phyloP scores from a whole-genome alignment of 2,113 vertebrate genomes.

The Felis chaus region DNA sequence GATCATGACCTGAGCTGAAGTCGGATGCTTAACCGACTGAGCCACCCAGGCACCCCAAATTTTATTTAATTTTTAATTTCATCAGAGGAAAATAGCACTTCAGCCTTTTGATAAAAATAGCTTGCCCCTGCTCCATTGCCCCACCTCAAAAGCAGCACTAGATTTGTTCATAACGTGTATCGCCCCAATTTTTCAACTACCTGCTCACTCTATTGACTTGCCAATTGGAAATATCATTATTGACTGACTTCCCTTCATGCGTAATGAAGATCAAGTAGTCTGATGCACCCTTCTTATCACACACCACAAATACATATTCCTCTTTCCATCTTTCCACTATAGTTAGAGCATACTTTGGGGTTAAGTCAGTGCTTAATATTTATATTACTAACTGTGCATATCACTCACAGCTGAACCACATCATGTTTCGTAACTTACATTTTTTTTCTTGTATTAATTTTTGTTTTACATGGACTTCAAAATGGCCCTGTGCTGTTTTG shows the following conservation, averaged over 20 bases:
- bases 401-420: not conserved
- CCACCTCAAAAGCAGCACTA: not conserved
- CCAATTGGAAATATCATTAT: not conserved
- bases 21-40: too few species aligned
- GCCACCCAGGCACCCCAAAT: not conserved
- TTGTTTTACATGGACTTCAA: not conserved
- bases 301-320: not conserved
- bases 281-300: not conserved
- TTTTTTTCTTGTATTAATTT: conserved; percentile 2
- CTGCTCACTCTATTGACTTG: not conserved
- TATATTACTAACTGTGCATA: not conserved
- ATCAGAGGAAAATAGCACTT: not conserved
- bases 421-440: not conserved
- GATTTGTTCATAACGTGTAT: not conserved
- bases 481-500: not conserved
- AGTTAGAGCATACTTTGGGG: not conserved
- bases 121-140: not conserved
- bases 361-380: not conserved
- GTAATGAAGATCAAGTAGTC: not conserved
- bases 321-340: not conserved
- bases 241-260: not conserved
- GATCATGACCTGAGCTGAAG: too few species aligned
- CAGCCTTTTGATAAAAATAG: not conserved
- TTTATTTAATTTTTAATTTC: not conserved
- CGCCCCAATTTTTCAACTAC: not conserved